Base-by-base conservation (phyloP, 1,140 invertebrate species). In the Meloidogyne floridensis region DNA sequence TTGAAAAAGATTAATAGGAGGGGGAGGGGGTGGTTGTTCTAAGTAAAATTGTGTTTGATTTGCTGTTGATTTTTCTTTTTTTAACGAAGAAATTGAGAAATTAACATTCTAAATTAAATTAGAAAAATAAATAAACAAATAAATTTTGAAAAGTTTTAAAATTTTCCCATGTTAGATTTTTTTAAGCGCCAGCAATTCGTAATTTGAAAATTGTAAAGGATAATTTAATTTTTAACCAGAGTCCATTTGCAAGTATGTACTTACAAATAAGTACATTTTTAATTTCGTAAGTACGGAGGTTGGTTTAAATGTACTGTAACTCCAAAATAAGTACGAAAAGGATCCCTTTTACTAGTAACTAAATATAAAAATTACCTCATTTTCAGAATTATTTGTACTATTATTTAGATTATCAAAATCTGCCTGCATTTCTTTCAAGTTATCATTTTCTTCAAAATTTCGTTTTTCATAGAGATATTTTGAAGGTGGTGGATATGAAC, bases 1-100 rank as follows among this genome's bases (percentile, higher is more conserved):
- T 65, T 65, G 59, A 65, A 65, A 15, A 5, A 65, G 15, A n/a
- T 65, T 15, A 65, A 65, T 18, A 65, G 59, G 59, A 11, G 15
- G 15, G n/a, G 59, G 59, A 11, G 15, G 15, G n/a, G 59, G 59
- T 65, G 59, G 59, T 65, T 65, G 59, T 65, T 65, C 59, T 65
- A 65, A 65, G n/a, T 65, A 65, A 65, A 65, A 65, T 65, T 15
- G n/a, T 65, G 15, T 65, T 65, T 15, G n/a, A 65, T 65, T 65
- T 65, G 32, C 32, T 32, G n/a, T 65, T 65, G 59, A 13, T 65
- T 65, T n/a, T 65, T 65, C 59, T 18, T 65, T 18, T 65, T 65
- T 65, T 6, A 65, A 65, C 6, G n/a, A 18, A 65, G 10, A 13
- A n/a, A 65, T n/a, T 65, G 59, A 18, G 59, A n/a, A 65, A 65